phyloP scores from a whole-genome alignment of 2,797 vertebrate species.

The Acanthurus leucopareius region DNA sequence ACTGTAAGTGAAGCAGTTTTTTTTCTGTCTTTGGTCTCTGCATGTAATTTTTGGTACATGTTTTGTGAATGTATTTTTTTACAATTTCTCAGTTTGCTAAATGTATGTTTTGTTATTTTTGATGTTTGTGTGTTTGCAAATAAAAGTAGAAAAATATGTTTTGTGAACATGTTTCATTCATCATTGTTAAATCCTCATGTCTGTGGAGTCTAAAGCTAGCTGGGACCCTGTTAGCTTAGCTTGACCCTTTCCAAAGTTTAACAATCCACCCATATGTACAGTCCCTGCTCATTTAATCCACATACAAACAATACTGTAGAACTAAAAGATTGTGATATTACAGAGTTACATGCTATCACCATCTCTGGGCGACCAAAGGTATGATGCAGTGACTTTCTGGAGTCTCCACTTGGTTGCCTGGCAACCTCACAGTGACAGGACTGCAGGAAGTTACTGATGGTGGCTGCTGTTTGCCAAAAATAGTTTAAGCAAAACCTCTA shows the following conservation, averaged over 20 bases:
- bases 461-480: not conserved
- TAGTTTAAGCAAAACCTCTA: not conserved
- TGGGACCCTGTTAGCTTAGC: slow-evolving; percentile 7
- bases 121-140: slow-evolving; percentile 80
- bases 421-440: slow-evolving; percentile 4
- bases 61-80: slow-evolving; percentile 85
- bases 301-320: slow-evolving; percentile 26
- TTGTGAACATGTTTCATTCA: not conserved
- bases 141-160: slow-evolving; percentile 71
- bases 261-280: not conserved
- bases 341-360: not conserved
- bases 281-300: not conserved
- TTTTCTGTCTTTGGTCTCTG: slow-evolving; percentile 65
- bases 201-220: not conserved
- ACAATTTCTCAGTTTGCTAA: slow-evolving; percentile 80
- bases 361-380: not conserved
- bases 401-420: slow-evolving; percentile 14
- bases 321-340: slow-evolving; percentile 16
- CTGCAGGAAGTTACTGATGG: slow-evolving; percentile 10
- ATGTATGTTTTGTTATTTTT: slow-evolving; percentile 74
- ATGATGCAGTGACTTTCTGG: not conserved
- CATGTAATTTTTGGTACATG: slow-evolving; percentile 75
- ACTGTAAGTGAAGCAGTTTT: slow-evolving; percentile 61
- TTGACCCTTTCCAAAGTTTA: not conserved
- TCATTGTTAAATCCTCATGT: slow-evolving; percentile 12